These are phyloP conservation scores for Emmelina monodactyla DNA, from an alignment of 2,888 invertebrate species.

Conservation along the genomic window DNA sequence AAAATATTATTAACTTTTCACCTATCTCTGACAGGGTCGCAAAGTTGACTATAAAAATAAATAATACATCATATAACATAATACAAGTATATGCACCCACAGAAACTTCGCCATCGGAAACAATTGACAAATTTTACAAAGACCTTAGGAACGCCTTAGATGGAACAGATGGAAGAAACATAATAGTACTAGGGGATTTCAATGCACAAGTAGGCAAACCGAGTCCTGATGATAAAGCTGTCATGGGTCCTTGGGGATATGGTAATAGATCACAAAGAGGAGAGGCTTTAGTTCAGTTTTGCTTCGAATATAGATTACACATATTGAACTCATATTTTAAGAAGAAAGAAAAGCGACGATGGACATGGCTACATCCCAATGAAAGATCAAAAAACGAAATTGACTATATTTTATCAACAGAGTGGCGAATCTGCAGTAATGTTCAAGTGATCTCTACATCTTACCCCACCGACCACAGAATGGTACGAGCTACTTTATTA, in stretches of 20 bases:
- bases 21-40: no score
- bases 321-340: constrained; percentile 4
- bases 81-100: constrained; percentile 10
- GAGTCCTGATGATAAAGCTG: not conserved
- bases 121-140: constrained; percentile 5
- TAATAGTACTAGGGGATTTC: constrained; percentile 7
- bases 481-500: no score
- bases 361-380: no score
- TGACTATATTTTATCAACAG: no score
- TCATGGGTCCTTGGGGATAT: constrained; percentile 4
- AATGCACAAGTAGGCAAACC: constrained; percentile 7
- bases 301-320: constrained; percentile 3
- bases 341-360: constrained; percentile 2
- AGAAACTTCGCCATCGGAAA: constrained; percentile 2
- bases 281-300: constrained; percentile 5
- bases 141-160: not conserved
- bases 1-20: not conserved
- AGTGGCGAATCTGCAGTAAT: no score
- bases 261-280: constrained; percentile 7
- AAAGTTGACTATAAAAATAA: no score
- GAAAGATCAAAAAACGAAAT: constrained; percentile 7
- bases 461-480: no score
- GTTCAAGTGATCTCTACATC: no score
- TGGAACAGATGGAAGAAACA: not conserved
- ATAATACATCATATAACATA: not conserved